phyloP scores from a whole-genome alignment of 2,888 invertebrate genomes.

The Hemithea aestivaria region DNA sequence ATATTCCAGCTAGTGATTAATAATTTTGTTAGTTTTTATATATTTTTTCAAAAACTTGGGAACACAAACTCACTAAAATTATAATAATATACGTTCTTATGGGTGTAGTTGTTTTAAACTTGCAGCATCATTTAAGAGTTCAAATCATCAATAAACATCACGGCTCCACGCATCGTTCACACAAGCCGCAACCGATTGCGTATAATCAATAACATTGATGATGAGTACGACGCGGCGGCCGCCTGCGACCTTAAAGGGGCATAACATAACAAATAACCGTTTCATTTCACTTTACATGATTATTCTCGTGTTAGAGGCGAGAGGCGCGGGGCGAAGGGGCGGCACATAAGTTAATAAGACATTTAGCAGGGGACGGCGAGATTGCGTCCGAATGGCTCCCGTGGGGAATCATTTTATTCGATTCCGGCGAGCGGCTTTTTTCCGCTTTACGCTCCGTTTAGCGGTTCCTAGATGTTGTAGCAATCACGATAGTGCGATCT shows the following conservation, averaged over 20 bases:
- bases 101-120: background rate
- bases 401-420: constrained; percentile 86
- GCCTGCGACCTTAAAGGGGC: constrained; percentile 55
- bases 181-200: constrained; percentile 54
- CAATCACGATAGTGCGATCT: constrained; percentile 59
- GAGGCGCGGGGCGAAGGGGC: constrained; percentile 47
- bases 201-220: constrained; percentile 61
- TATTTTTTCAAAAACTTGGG: no score
- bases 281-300: constrained; percentile 80
- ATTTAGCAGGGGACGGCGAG: constrained; percentile 79
- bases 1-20: no score
- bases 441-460: constrained; percentile 76
- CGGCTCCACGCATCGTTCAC: constrained; percentile 23
- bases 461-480: constrained; percentile 57
- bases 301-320: constrained; percentile 68
- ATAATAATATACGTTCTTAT: no score
- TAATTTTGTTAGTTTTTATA: no score
- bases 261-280: constrained; percentile 77
- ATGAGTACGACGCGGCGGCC: constrained; percentile 45
- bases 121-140: constrained; percentile 17
- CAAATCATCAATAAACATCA: constrained; percentile 20
- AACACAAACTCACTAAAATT: no score
- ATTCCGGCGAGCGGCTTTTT: constrained; percentile 80
- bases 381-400: constrained; percentile 85
- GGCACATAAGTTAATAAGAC: constrained; percentile 78